These are phyloP conservation scores for Calidris pygmaea DNA, from an alignment of 2,113 vertebrate species.

Conservation along the genomic window DNA sequence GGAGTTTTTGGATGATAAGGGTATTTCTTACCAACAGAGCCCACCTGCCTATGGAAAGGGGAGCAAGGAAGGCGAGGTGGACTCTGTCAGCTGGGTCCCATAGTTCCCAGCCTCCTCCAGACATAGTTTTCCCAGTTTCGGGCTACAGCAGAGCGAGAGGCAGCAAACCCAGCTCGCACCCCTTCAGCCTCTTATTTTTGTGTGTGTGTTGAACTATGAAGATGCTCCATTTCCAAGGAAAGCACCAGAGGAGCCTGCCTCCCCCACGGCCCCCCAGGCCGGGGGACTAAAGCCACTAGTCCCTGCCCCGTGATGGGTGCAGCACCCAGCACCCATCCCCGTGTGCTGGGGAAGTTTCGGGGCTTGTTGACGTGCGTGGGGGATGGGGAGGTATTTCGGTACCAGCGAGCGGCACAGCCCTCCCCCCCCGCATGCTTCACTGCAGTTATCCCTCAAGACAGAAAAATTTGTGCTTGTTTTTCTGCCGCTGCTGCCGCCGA, in stretches of 20 bases:
- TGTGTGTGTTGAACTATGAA: rapidly evolving
- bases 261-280: neutral
- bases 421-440: neutral
- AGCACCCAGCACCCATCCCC: neutral
- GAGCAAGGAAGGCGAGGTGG: neutral
- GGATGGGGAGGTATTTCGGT: neutral
- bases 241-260: rapidly evolving
- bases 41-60: neutral
- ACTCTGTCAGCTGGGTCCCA: rapidly evolving
- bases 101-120: neutral
- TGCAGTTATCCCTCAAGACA: conserved; percentile 27
- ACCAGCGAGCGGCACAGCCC: neutral
- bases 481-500: neutral
- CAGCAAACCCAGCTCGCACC: neutral
- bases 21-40: neutral
- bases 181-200: rapidly evolving
- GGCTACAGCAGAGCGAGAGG: neutral
- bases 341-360: rapidly evolving
- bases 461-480: conserved; percentile 25
- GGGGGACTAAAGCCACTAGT: neutral
- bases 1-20: neutral
- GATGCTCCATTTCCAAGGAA: neutral
- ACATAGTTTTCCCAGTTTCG: neutral
- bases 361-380: neutral
- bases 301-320: neutral